phyloP scores from a whole-genome alignment of 2,113 vertebrate species.

The Pimephales promelas region DNA sequence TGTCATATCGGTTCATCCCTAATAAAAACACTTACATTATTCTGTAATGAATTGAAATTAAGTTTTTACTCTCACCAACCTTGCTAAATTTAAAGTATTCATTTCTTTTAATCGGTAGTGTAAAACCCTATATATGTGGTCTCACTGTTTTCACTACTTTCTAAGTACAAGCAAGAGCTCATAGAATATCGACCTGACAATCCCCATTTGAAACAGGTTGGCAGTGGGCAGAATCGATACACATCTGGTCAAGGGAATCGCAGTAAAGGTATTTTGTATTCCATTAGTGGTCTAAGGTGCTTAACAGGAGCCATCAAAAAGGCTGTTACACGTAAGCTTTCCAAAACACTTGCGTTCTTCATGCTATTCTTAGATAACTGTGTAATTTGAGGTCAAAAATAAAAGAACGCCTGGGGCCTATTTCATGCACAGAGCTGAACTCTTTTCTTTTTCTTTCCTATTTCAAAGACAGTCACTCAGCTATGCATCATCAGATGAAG shows the following conservation, averaged over 20 bases:
- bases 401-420: neutral
- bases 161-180: slow-evolving; percentile 56
- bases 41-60: too few species aligned
- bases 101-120: neutral
- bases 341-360: slow-evolving; percentile 27
- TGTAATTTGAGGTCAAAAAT: slow-evolving; percentile 38
- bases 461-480: slow-evolving; percentile 21
- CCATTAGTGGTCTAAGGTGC: slow-evolving; percentile 63
- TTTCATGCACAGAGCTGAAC: slow-evolving; percentile 34
- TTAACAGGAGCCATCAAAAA: slow-evolving; percentile 60
- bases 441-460: slow-evolving; percentile 4
- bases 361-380: slow-evolving; percentile 34
- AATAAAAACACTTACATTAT: too few species aligned
- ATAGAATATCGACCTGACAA: slow-evolving; percentile 63
- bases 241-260: slow-evolving; percentile 63
- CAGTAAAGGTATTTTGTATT: slow-evolving; percentile 68
- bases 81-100: neutral
- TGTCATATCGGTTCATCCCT: too few species aligned
- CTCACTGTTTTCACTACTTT: slow-evolving; percentile 4
- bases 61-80: too few species aligned
- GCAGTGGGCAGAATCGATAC: slow-evolving; percentile 64
- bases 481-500: slow-evolving; percentile 32
- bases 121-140: neutral
- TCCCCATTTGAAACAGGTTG: slow-evolving; percentile 61
- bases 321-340: slow-evolving; percentile 46